Conservation (phyloP, 2,113 vertebrate genomes). For the Etheostoma spectabile region DNA sequence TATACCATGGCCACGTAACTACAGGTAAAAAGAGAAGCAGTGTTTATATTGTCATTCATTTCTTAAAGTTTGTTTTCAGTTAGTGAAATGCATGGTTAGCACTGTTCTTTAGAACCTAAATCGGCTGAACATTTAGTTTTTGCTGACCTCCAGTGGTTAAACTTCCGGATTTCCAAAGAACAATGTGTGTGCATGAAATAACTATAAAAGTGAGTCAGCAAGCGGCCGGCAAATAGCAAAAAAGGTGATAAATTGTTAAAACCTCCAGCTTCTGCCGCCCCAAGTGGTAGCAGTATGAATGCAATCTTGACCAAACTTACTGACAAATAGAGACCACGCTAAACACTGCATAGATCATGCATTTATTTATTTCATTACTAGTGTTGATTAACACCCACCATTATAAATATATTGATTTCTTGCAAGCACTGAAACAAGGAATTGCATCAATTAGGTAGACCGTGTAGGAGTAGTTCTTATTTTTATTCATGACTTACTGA, state of each 20-base stretch:
- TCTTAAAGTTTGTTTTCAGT: not conserved
- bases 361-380: not conserved
- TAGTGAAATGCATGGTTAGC: not conserved
- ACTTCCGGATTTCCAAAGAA: too few relatives aligned
- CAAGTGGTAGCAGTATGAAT: not conserved
- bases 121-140: too few relatives aligned
- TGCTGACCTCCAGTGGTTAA: too few relatives aligned
- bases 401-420: not conserved
- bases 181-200: too few relatives aligned
- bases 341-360: not conserved
- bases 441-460: too few relatives aligned
- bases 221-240: too few relatives aligned
- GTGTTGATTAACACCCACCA: not conserved
- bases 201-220: too few relatives aligned
- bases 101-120: not conserved
- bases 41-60: not conserved
- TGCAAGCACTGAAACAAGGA: too few relatives aligned
- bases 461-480: not conserved
- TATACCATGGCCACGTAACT: constrained; percentile 41
- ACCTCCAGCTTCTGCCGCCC: not conserved
- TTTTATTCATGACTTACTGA: not conserved
- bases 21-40: not conserved
- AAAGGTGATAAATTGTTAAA: not conserved
- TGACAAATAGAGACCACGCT: not conserved
- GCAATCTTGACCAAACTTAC: not conserved